These are phyloP conservation scores for Pararge aegeria DNA, from an alignment of 1,140 invertebrate genomes.

Conservation along the genomic window DNA sequence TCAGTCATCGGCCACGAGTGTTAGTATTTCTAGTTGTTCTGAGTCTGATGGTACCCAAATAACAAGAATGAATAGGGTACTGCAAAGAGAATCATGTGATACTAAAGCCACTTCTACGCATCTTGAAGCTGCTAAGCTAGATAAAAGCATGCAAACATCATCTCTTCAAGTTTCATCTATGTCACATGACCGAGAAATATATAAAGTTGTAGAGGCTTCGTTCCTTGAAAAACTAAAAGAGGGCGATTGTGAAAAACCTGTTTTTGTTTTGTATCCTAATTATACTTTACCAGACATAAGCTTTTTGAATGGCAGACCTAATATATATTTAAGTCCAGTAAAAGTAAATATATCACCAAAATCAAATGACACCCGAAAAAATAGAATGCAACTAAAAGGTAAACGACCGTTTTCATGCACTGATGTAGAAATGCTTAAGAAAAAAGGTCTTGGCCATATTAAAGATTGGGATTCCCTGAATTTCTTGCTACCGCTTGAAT, in stretches of 20 bases:
- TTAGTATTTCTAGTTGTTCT: constrained; percentile 77
- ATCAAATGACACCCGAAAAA: constrained; percentile 57
- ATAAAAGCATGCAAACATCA: constrained; percentile 87
- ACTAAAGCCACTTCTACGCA: constrained; percentile 79
- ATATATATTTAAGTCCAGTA: constrained; percentile 81
- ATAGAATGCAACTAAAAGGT: constrained; percentile 63
- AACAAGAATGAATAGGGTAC: constrained; percentile 67
- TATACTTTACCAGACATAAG: constrained; percentile 94
- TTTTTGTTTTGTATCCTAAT: constrained; percentile 95
- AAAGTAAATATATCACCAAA: constrained; percentile 69
- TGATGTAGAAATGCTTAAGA: constrained; percentile 89
- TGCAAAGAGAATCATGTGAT: constrained; percentile 63
- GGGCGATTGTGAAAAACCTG: constrained; percentile 84
- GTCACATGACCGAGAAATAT: constrained; percentile 62
- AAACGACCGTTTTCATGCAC: constrained; percentile 90
- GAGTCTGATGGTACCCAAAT: constrained; percentile 79
- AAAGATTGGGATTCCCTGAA: constrained; percentile 95
- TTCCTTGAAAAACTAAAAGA: constrained; percentile 84
- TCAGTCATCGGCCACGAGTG: constrained; percentile 74
- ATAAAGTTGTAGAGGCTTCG: constrained; percentile 83
- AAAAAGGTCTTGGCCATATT: constrained; percentile 90
- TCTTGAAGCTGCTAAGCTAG: constrained; percentile 82
- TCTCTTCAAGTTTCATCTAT: constrained; percentile 60
- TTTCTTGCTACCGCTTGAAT: constrained; percentile 91
- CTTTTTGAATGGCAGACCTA: constrained; percentile 85